Conservation (phyloP, 37 sponge, comb jelly and placozoan genomes). For the Aphrocallistes beatrix region DNA sequence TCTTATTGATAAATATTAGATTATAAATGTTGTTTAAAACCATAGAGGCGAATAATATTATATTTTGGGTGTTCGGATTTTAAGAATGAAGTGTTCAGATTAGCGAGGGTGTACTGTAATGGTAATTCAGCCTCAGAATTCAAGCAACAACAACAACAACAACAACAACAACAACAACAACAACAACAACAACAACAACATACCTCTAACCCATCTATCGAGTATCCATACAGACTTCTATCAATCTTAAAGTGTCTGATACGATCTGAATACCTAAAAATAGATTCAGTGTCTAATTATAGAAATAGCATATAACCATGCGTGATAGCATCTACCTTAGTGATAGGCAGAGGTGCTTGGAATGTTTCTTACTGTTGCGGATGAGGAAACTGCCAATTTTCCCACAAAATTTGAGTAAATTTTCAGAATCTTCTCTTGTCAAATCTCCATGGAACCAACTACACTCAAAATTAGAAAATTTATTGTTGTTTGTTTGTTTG, state of each 20-base stretch:
- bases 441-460: slow-evolving; percentile 6
- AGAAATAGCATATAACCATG: neutral
- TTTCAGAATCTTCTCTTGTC: neutral
- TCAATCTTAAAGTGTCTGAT: slow-evolving; percentile 4
- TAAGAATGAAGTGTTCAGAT: too few relatives aligned
- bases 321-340: too few relatives aligned
- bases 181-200: too few relatives aligned
- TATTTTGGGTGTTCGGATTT: too few relatives aligned
- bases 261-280: neutral
- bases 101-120: too few relatives aligned
- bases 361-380: slow-evolving; percentile 5
- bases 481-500: neutral
- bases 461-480: neutral
- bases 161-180: too few relatives aligned
- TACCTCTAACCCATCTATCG: neutral
- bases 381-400: slow-evolving; percentile 4
- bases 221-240: slow-evolving; percentile 11
- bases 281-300: neutral
- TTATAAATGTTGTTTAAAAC: too few relatives aligned
- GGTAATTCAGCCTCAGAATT: too few relatives aligned
- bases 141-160: too few relatives aligned
- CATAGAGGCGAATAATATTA: too few relatives aligned
- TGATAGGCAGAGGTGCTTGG: slow-evolving; percentile 11
- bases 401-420: neutral
- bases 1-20: too few relatives aligned